Evolutionary conservation across 2,888 invertebrate species (phyloP).

Genomic region (Eupithecia subumbrata): DNA sequence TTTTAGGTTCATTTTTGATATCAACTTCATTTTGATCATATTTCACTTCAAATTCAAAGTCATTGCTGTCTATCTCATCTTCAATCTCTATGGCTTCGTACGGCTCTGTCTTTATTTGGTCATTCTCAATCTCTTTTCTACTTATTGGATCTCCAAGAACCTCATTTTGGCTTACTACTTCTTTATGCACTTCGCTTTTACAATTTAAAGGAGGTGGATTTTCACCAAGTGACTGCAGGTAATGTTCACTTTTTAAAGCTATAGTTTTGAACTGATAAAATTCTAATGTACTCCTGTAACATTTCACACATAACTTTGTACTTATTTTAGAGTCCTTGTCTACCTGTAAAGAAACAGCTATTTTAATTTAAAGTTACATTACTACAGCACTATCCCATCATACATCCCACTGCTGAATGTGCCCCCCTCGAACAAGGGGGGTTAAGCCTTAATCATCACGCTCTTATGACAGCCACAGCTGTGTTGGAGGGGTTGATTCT

Average conservation of each 20-base stretch:
- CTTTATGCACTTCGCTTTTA: slow-evolving; percentile 11
- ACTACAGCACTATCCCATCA: neutral
- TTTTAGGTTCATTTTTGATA: slow-evolving; percentile 32
- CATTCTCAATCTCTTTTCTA: slow-evolving; percentile 17
- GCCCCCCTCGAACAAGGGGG: neutral
- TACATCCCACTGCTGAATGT: neutral
- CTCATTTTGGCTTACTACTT: neutral
- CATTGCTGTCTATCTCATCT: slow-evolving; percentile 21
- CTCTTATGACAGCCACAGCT: neutral
- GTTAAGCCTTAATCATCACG: no score
- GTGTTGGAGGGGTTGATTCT: neutral
- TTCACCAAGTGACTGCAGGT: slow-evolving; percentile 48
- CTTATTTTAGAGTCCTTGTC: slow-evolving; percentile 52
- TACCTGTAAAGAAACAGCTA: slow-evolving; percentile 52
- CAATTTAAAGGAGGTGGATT: neutral
- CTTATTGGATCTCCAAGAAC: neutral
- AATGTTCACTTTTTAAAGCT: slow-evolving; percentile 63
- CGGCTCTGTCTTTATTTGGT: neutral
- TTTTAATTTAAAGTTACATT: neutral
- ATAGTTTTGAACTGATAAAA: slow-evolving; percentile 67
- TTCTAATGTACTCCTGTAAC: slow-evolving; percentile 62
- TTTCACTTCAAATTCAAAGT: slow-evolving; percentile 19
- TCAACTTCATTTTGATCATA: slow-evolving; percentile 17
- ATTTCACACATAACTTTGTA: slow-evolving; percentile 67
- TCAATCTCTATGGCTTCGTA: neutral